These are phyloP conservation scores for Corydoras sp. DNA, from an alignment of 2,113 vertebrate species.

Conservation along the genomic window DNA sequence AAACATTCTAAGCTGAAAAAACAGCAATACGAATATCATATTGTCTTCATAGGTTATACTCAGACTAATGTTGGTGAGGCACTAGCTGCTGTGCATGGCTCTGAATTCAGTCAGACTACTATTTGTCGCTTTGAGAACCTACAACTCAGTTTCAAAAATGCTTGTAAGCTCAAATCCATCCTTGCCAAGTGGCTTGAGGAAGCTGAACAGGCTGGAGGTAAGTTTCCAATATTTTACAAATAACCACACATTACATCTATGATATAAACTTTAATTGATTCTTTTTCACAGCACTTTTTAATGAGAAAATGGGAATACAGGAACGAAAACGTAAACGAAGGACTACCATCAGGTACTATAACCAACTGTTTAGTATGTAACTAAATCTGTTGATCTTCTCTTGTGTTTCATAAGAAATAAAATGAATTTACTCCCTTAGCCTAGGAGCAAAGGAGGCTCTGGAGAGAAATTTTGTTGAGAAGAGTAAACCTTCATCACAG, in stretches of 20 bases:
- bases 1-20: background rate
- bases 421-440: slow-evolving; percentile 54
- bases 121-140: slow-evolving; percentile 97
- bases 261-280: slow-evolving; percentile 15
- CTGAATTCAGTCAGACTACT: slow-evolving; percentile 97
- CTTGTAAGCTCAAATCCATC: slow-evolving; percentile 93
- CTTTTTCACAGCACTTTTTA: slow-evolving; percentile 79
- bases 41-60: slow-evolving; percentile 78
- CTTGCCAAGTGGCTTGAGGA: slow-evolving; percentile 95
- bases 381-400: too few relatives aligned
- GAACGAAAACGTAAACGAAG: slow-evolving; percentile 92
- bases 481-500: slow-evolving; percentile 93
- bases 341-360: slow-evolving; percentile 89
- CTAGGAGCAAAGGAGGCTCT: slow-evolving; percentile 93
- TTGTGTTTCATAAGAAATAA: too few relatives aligned
- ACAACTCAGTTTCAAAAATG: slow-evolving; percentile 96
- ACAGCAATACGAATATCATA: slow-evolving; percentile 4
- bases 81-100: slow-evolving; percentile 90
- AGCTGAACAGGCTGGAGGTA: slow-evolving; percentile 95
- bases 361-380: background rate
- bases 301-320: slow-evolving; percentile 88
- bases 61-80: slow-evolving; percentile 98
- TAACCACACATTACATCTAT: too few relatives aligned
- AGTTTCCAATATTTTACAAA: slow-evolving; percentile 27
- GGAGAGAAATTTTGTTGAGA: slow-evolving; percentile 88